These are phyloP conservation scores for Caenorhabditis virilis DNA, from an alignment of 2,888 invertebrate species.

Conservation along the genomic window DNA sequence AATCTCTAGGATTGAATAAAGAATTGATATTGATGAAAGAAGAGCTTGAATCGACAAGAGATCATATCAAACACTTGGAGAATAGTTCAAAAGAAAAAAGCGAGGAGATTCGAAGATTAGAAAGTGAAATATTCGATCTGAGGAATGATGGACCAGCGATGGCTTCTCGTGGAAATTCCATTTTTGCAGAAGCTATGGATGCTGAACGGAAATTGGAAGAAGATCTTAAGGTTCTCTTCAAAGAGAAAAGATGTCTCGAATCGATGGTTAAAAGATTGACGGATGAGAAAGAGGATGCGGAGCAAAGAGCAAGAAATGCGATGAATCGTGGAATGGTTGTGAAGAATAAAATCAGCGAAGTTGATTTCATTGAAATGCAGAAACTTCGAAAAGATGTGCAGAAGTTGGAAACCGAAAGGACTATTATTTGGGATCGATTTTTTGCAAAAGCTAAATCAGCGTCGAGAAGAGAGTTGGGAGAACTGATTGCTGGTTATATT, in stretches of 20 bases:
- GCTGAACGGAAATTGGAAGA: conserved; percentile 24
- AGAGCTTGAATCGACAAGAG: conserved; percentile 16
- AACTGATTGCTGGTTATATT: conserved; percentile 10
- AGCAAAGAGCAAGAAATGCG: conserved; percentile 10
- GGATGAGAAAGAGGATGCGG: conserved; percentile 24
- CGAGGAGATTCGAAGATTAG: conserved; percentile 19
- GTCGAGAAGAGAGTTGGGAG: conserved; percentile 18
- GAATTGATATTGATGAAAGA: conserved; percentile 4
- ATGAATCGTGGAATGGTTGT: conserved; percentile 10
- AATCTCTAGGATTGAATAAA: conserved; percentile 15
- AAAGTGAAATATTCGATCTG: conserved; percentile 25
- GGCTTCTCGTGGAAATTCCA: conserved; percentile 14
- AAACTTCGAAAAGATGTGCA: conserved; percentile 4
- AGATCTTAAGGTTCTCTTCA: conserved; percentile 9
- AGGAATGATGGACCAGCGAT: conserved; percentile 8
- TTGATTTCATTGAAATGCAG: conserved; percentile 21
- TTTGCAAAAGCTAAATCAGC: conserved; percentile 13
- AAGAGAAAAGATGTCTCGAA: conserved; percentile 10
- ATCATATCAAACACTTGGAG: conserved; percentile 14
- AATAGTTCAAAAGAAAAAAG: conserved; percentile 14
- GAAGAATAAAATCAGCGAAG: conserved; percentile 7
- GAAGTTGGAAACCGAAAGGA: conserved; percentile 14
- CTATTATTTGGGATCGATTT: conserved; percentile 15
- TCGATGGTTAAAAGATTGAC: conserved; percentile 10
- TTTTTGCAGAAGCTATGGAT: conserved; percentile 33